These are phyloP conservation scores for Coluber constrictor DNA, from an alignment of 2,797 vertebrate species.

Conservation along the genomic window DNA sequence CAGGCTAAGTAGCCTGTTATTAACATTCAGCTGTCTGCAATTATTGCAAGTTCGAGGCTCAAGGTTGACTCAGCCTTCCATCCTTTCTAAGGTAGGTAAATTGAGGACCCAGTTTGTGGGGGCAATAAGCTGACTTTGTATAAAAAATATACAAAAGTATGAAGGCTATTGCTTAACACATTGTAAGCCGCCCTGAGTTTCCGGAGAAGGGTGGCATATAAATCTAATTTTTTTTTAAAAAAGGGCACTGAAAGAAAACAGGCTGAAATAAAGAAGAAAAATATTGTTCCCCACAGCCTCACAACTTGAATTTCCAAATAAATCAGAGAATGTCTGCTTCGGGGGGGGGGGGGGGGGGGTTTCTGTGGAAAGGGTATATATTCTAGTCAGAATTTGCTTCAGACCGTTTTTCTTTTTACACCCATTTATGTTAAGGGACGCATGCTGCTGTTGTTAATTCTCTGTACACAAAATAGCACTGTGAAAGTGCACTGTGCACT, in stretches of 20 bases:
- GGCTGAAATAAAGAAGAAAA: background rate
- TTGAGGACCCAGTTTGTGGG: too few species aligned
- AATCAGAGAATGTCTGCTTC: background rate
- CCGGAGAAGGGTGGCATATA: too few species aligned
- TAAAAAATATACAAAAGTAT: too few species aligned
- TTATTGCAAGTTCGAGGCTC: too few species aligned
- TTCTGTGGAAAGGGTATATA: background rate
- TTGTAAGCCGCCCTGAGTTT: too few species aligned
- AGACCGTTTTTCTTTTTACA: background rate
- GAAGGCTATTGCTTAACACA: too few species aligned
- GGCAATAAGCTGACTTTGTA: too few species aligned
- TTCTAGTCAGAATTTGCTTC: background rate
- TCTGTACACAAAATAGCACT: background rate
- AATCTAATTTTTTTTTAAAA: too few species aligned
- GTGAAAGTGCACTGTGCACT: background rate
- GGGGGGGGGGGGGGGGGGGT: fast-evolving
- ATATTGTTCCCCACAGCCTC: background rate
- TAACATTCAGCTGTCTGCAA: too few species aligned
- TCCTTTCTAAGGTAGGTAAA: too few species aligned
- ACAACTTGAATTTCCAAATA: background rate
- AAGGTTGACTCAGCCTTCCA: too few species aligned
- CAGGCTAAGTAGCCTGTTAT: too few species aligned
- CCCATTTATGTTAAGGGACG: background rate
- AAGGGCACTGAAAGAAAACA: background rate
- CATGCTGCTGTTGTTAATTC: background rate